A percentile compares a stretch with the other conserved stretches of the same genome.
Evolutionary conservation across 1,140 invertebrate species (phyloP).

Genomic region (Solenopsis invicta): DNA sequence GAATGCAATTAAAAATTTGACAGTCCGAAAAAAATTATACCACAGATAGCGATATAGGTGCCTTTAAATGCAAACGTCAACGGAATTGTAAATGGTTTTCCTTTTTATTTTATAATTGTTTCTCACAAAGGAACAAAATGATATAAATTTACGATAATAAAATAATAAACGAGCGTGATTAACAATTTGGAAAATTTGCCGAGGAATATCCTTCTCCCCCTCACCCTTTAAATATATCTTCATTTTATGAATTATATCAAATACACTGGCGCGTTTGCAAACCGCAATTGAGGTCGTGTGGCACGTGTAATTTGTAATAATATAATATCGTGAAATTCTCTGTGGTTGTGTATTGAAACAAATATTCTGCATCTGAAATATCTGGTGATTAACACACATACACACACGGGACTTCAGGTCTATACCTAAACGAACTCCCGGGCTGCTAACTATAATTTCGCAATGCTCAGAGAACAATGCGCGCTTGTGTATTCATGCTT

Average conservation of each 20-base stretch:
- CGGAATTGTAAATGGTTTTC: neutral
- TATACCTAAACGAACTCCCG: neutral
- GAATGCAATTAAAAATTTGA: neutral
- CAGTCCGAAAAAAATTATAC: neutral
- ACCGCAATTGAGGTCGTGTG: neutral
- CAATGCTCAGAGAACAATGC: conserved; percentile 17
- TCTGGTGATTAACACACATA: neutral
- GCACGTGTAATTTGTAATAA: neutral
- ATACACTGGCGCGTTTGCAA: neutral
- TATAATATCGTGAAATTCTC: neutral
- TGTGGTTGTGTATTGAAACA: neutral
- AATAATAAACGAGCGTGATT: neutral
- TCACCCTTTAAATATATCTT: neutral
- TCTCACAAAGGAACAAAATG: neutral
- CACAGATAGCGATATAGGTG: neutral
- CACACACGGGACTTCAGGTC: neutral
- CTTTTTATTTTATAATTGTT: neutral
- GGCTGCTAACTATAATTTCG: conserved; percentile 22
- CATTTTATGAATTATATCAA: conserved; percentile 36
- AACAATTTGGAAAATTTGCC: conserved; percentile 20
- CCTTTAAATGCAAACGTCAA: neutral
- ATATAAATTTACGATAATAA: no score
- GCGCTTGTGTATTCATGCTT: neutral
- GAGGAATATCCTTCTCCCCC: neutral
- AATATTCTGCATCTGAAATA: neutral